Evolutionary conservation across 2,113 vertebrate genomes (phyloP), one percentile per base, ranked within the genome.

Genomic region (Hassar affinis): DNA sequence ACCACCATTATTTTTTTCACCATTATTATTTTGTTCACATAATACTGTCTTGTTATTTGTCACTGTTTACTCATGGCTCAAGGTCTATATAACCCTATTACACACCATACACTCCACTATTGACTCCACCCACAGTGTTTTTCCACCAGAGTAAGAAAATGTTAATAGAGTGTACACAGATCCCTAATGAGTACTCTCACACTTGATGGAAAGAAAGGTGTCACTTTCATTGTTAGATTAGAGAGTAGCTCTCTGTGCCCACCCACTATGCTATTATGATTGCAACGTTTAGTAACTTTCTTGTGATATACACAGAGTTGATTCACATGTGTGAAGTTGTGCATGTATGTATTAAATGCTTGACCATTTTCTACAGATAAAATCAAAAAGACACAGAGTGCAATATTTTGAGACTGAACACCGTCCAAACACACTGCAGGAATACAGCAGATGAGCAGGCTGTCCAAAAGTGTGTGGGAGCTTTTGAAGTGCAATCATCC

Each of bases 401-500:
- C 12, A 57, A 30, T 81, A 69, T 72, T 72, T 81, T 72, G 17
- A 38, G 52, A 72, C 22, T 3, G 35, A 66, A 56, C 2, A 56
- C n/a, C 6, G 22, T 56, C 52, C 12, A 80, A 69, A 68, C 42
- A 59, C 72, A 35, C 42, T 47, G 20, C 42, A 87, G 62, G 10
- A 51, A 61, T 72, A 49, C 47, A 62, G 74, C 42, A 68, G 72
- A 78, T 76, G 52, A 71, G 45, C 72, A 57, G 35, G 33, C 59
- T 49, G 78, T 61, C 62, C 76, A 22, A 77, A 42, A 61, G 35
- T 76, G 84, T 81, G 84, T 77, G 78, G 79, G 79, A 82, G 80
- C 62, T 27, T 85, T 82, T 82, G 52, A 82, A 82, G 84, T 78
- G 62, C 64, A 85, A 42, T 78, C 30, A 78, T 62, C 74, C 45